Percentiles rank a stretch among this genome's conserved stretches.
Conservation (phyloP, 2,888 invertebrate genomes). For the Rosalia funebris region DNA sequence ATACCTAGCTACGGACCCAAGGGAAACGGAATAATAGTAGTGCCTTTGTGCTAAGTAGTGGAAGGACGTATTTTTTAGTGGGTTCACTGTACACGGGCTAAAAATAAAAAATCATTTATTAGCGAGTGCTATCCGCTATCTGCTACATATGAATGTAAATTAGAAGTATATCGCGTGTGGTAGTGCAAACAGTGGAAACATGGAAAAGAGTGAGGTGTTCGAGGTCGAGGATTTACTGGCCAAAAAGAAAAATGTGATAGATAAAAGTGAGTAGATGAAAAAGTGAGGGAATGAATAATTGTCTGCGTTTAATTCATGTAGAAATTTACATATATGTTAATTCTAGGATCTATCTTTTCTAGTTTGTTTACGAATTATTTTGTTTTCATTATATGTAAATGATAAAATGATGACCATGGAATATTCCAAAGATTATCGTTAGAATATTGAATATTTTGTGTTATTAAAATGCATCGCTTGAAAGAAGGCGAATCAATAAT, state of each 20-base stretch:
- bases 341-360: too few species aligned
- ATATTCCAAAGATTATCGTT: too few species aligned
- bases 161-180: not conserved
- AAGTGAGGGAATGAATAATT: too few species aligned
- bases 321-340: too few species aligned
- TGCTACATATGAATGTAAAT: not conserved
- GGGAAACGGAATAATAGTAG: not conserved
- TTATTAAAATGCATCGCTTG: too few species aligned
- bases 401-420: too few species aligned
- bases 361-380: too few species aligned
- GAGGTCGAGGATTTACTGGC: constrained; percentile 15
- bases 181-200: not conserved
- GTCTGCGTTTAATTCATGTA: too few species aligned
- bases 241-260: constrained; percentile 3
- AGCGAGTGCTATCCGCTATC: not conserved
- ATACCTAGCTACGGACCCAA: not conserved
- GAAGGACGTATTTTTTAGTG: not conserved
- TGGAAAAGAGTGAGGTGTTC: constrained; percentile 11
- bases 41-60: not conserved
- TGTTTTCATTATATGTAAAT: too few species aligned
- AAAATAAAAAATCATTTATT: not conserved
- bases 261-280: not conserved
- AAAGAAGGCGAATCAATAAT: too few species aligned
- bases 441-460: too few species aligned
- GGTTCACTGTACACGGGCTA: not conserved